Base-by-base conservation (phyloP, 2,797 vertebrate species). In the Enteromius argenteus region DNA sequence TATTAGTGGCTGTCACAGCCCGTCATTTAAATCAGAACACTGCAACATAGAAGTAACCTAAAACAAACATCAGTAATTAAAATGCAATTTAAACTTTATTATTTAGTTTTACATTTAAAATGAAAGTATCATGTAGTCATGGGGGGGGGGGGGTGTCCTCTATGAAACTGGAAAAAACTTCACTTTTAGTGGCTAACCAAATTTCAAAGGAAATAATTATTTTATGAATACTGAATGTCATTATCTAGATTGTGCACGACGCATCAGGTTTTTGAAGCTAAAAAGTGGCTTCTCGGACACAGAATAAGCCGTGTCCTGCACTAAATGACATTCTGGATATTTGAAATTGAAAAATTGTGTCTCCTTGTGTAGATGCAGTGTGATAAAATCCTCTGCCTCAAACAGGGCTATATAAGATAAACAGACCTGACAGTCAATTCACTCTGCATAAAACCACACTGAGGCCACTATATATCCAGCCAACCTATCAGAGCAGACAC, bases 271-370 rank as follows among this genome's bases (percentile, higher is more conserved):
- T 32, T 21, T 32, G 27, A 73, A 15, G 15, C 44, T 21, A 9
- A 51, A 73, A 73, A 32, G 23, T 73, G 44, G 23, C 8, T 72
- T 72, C 14, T 49, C 15, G 15, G 23, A n/a, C 19, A 56, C 72
- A n/a, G 19, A 37, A 14, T 56, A 37, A 56, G 21, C 5, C 5
- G 3, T 75, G 49, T 75, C 11, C 49, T 75, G 19, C 6, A 14
- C 49, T 56, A 56, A 75, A 75, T 75, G 13, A 56, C 49, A 56
- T 75, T 73, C 17, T 51, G 14, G 19, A 56, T 75, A 75, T 75
- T 75, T 1, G n/a, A 75, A 75, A 75, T 37, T 8, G 49, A 56
- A 75, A 56, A 75, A 73, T 32, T 30, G 23, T 11, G 69, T 49
- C 69, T 49, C 14, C 44, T 51, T 73, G 19, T 75, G 66, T n/a